Evolutionary conservation across 2,797 vertebrate genomes (phyloP), one percentile per base, ranked within the genome.

Genomic region (Melanotaenia maccullochi): DNA sequence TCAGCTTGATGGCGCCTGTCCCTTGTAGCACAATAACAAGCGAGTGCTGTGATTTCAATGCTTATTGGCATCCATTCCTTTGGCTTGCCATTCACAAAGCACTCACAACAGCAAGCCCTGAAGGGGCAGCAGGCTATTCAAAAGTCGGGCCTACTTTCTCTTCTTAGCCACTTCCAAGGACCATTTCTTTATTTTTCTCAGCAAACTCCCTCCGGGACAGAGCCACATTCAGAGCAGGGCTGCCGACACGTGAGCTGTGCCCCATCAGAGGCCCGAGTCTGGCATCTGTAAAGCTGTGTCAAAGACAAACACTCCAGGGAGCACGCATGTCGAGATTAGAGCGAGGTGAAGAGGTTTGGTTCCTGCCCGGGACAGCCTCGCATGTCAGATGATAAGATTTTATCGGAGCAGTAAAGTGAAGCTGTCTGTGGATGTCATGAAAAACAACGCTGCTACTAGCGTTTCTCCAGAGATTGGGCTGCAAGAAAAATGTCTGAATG

Each of bases 331-430:
- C 35, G 61, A 79, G 83, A 90, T 86, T 65, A 84, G 74, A 76
- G 72, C 0, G 70, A 87, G 82, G 82, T 77, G 84, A 76, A 76
- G 84, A 85, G 68, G 79, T 84, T 65, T n/a, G 75, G 62, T 81
- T 87, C 83, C 83, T 85, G 84, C 52, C 75, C 14, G 38, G 82
- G 73, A 80, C 42, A 22, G 52, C 58, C 60, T 71, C 72, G 57
- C 61, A 51, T n/a, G 33, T 60, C 9, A 56, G 24, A 44, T 61
- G 78, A 87, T 85, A 79, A 81, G 74, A 56, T 62, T 82, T 76
- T 72, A 73, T 84, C 73, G 47, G 42, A 60, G 42, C 49, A 68
- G 55, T 60, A 35, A 75, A 72, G 40, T 30, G 52, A 60, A 72
- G 57, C 11, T 54, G 36, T 47, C 59, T 4, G 58, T 28, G 14